phyloP scores from a whole-genome alignment of 2,113 vertebrate species.

The Daubentonia madagascariensis region DNA sequence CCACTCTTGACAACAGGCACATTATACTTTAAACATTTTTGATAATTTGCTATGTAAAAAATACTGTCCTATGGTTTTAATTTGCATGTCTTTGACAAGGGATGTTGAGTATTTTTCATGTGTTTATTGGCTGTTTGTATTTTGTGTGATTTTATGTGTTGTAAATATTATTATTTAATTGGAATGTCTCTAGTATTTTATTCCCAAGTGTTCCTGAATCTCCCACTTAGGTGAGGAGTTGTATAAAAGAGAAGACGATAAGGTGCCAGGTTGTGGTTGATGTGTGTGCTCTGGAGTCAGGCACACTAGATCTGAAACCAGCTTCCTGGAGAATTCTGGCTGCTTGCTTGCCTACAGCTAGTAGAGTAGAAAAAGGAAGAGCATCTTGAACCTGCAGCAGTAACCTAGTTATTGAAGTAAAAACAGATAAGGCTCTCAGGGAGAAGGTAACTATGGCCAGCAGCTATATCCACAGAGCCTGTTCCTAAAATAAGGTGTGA shows the following conservation, averaged over 20 bases:
- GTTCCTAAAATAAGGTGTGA: constrained; percentile 21
- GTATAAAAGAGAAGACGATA: neutral
- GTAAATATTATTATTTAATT: neutral
- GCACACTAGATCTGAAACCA: neutral
- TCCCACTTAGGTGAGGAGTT: neutral
- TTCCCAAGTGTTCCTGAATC: neutral
- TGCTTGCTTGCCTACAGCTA: neutral
- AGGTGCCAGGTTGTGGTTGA: neutral
- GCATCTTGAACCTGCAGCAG: neutral
- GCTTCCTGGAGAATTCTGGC: neutral
- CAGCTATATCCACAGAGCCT: neutral
- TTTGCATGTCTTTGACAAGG: neutral
- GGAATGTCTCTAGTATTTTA: neutral
- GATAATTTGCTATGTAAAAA: neutral
- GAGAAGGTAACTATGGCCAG: neutral
- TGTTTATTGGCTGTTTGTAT: neutral
- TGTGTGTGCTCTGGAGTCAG: neutral
- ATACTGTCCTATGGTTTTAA: neutral
- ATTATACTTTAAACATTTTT: constrained; percentile 3
- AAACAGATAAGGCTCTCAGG: neutral
- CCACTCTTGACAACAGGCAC: neutral
- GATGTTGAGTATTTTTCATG: neutral
- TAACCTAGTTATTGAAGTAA: neutral
- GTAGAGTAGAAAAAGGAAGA: neutral
- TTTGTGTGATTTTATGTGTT: neutral